A percentile compares a stretch with the other conserved stretches of the same genome.
Conservation (phyloP, 2,797 vertebrate species). For the Naso thynnoides region DNA sequence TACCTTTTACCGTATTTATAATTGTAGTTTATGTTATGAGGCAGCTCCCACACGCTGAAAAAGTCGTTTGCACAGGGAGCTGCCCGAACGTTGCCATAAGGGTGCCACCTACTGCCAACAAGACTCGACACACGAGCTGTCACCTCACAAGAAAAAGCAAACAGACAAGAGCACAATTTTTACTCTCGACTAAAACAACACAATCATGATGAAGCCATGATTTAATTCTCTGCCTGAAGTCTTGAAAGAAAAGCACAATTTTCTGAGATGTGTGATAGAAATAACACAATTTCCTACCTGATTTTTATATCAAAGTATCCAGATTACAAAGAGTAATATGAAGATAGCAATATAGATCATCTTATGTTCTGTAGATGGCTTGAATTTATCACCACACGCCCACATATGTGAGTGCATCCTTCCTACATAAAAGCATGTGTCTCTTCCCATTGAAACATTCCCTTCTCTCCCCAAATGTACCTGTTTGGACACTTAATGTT, state of each 20-base stretch:
- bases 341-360: slow-evolving; percentile 64
- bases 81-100: slow-evolving; percentile 50
- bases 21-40: slow-evolving; percentile 22
- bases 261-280: slow-evolving; percentile 22
- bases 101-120: slow-evolving; percentile 64
- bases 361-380: slow-evolving; percentile 14
- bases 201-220: slow-evolving; percentile 61
- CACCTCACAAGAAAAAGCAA: slow-evolving; percentile 34
- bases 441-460: background rate
- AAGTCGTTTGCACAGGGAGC: slow-evolving; percentile 68
- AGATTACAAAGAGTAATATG: slow-evolving; percentile 36
- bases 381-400: slow-evolving; percentile 14
- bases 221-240: slow-evolving; percentile 35
- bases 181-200: slow-evolving; percentile 32
- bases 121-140: slow-evolving; percentile 36
- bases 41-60: slow-evolving; percentile 46
- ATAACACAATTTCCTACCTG: slow-evolving; percentile 26
- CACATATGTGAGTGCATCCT: slow-evolving; percentile 2
- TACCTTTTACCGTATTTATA: slow-evolving; percentile 20
- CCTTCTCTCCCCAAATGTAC: slow-evolving; percentile 20
- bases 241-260: slow-evolving; percentile 33
- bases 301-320: slow-evolving; percentile 49
- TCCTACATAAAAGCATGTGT: slow-evolving; percentile 13
- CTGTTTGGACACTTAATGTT: slow-evolving; percentile 16
- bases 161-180: slow-evolving; percentile 70